Percentiles rank a stretch among this genome's conserved stretches.
These are phyloP conservation scores for Psophia crepitans DNA, from an alignment of 2,113 vertebrate species.

Conservation along the genomic window DNA sequence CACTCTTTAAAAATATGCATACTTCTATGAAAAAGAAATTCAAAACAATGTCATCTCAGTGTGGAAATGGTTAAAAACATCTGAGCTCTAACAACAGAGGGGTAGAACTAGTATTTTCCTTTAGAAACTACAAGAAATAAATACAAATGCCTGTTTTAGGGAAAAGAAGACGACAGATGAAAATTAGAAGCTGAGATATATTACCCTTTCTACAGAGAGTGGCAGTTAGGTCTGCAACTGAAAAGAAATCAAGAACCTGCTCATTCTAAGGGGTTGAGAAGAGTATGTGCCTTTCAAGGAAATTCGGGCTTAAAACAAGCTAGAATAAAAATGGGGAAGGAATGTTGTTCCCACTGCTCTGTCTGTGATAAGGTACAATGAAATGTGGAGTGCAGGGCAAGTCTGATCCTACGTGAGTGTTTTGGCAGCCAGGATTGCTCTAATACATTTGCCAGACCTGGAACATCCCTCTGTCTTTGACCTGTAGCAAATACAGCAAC, in stretches of 20 bases:
- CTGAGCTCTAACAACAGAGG: not conserved
- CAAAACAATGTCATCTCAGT: not conserved
- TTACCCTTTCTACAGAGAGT: not conserved
- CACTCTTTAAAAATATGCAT: not conserved
- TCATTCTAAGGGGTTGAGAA: not conserved
- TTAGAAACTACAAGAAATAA: not conserved
- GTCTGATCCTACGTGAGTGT: not conserved
- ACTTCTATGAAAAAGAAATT: not conserved
- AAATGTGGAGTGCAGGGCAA: not conserved
- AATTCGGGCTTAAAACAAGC: not conserved
- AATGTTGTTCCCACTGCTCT: not conserved
- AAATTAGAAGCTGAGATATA: not conserved
- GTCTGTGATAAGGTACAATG: not conserved
- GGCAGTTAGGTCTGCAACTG: not conserved
- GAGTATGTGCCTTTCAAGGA: not conserved
- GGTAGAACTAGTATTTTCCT: not conserved
- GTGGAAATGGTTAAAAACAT: not conserved
- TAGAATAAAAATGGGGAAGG: not conserved
- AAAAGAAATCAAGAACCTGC: not conserved
- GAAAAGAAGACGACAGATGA: not conserved
- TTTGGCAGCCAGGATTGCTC: not conserved
- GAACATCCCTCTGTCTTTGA: not conserved
- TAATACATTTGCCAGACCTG: not conserved
- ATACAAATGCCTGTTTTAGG: not conserved
- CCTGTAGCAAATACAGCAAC: not conserved